Conservation (phyloP, 2,888 invertebrate genomes). For the Xanthia icteritia region DNA sequence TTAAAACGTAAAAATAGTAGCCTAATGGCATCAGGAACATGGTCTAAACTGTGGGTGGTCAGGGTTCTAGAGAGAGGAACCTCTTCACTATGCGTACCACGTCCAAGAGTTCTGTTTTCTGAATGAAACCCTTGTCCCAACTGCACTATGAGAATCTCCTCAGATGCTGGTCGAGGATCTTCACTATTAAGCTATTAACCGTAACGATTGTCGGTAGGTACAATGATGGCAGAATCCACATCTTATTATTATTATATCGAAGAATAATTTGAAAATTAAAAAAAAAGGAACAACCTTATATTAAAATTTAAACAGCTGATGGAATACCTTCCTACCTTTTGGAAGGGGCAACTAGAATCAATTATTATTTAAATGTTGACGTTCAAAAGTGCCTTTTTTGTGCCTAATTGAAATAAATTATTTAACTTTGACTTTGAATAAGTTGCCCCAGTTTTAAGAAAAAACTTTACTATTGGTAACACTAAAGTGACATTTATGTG, state of each 20-base stretch:
- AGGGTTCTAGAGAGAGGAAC: too few relatives aligned
- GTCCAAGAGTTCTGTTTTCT: neutral
- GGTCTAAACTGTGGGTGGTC: neutral
- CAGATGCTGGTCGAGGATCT: neutral
- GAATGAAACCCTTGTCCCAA: neutral
- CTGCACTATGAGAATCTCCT: neutral
- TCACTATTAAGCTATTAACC: neutral
- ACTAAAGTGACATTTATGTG: conserved; percentile 70
- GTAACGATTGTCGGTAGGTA: too few relatives aligned
- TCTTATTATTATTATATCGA: neutral
- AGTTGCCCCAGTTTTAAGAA: conserved; percentile 12
- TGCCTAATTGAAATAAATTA: too few relatives aligned
- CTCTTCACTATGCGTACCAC: neutral
- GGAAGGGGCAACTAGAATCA: too few relatives aligned
- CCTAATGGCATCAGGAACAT: neutral
- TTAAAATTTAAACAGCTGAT: neutral
- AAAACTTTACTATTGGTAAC: conserved; percentile 42
- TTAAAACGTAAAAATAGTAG: too few relatives aligned
- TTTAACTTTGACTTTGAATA: too few relatives aligned
- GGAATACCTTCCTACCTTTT: too few relatives aligned
- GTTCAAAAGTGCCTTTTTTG: too few relatives aligned
- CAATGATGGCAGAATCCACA: neutral
- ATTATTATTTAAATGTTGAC: too few relatives aligned
- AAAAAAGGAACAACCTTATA: neutral
- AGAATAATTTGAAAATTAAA: too few relatives aligned